Evolutionary conservation across 2,888 invertebrate genomes (phyloP).

Genomic region (Raillietiella orientalis): DNA sequence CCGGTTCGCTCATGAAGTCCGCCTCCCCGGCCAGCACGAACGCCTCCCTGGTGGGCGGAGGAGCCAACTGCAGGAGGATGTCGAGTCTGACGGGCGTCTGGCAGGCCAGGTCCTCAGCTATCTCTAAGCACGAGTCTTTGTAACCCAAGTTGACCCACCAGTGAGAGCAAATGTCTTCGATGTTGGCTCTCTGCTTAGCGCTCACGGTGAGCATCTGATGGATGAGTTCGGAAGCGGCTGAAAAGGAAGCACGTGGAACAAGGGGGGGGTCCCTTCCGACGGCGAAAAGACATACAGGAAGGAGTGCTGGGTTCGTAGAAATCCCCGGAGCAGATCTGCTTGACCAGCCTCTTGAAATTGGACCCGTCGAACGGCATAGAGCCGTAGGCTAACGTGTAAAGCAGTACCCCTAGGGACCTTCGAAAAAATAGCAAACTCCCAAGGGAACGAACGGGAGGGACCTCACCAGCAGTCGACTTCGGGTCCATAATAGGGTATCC

Average conservation of each 20-base stretch:
- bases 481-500: slow-evolving; percentile 83
- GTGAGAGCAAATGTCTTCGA: slow-evolving; percentile 75
- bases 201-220: slow-evolving; percentile 78
- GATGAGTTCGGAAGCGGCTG: slow-evolving; percentile 75
- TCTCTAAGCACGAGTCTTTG: slow-evolving; percentile 41
- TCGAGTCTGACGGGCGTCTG: slow-evolving; percentile 68
- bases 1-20: too few relatives aligned
- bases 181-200: slow-evolving; percentile 56
- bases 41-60: too few relatives aligned
- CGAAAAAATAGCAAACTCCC: slow-evolving; percentile 2
- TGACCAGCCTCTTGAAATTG: slow-evolving; percentile 81
- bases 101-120: slow-evolving; percentile 58
- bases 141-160: slow-evolving; percentile 87
- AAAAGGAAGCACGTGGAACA: background rate
- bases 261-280: background rate
- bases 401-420: slow-evolving; percentile 74
- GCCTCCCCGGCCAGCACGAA: too few relatives aligned
- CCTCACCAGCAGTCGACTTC: slow-evolving; percentile 28
- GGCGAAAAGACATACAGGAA: slow-evolving; percentile 31
- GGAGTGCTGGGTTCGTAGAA: slow-evolving; percentile 86
- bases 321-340: slow-evolving; percentile 86
- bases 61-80: slow-evolving; percentile 46
- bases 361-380: slow-evolving; percentile 98
- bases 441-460: background rate
- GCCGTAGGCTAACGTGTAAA: slow-evolving; percentile 93